Conservation (phyloP, 2,113 vertebrate species). For the Chamaea fasciata region DNA sequence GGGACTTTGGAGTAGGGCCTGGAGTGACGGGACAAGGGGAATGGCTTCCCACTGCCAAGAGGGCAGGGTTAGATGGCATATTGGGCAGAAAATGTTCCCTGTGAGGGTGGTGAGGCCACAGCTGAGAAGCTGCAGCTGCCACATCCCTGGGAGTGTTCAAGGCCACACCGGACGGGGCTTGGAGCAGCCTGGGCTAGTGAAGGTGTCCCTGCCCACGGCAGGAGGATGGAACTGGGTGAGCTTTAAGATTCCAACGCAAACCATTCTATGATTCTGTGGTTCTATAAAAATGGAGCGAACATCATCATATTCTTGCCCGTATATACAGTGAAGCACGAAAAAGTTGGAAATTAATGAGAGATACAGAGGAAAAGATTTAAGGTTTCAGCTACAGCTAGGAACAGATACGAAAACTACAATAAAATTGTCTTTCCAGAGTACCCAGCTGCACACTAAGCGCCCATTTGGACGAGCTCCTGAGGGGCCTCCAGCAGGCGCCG, state of each 20-base stretch:
- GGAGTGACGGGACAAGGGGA: background rate
- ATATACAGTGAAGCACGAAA: background rate
- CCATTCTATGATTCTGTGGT: background rate
- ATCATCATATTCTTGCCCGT: background rate
- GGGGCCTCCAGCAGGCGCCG: background rate
- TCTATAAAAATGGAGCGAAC: accelerated
- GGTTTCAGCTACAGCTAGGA: accelerated
- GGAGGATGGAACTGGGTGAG: background rate
- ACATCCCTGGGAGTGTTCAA: background rate
- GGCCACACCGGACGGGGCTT: accelerated
- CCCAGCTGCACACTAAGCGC: accelerated
- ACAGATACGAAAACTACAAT: background rate
- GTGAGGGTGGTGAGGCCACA: background rate
- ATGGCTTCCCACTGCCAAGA: background rate
- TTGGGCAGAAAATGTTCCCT: background rate
- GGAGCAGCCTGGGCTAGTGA: background rate
- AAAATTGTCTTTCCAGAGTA: background rate
- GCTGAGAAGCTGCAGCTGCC: background rate
- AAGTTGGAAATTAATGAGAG: accelerated
- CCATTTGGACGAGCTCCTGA: background rate
- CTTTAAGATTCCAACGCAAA: background rate
- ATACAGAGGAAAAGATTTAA: accelerated
- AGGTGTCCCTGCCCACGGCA: background rate
- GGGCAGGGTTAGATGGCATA: background rate
- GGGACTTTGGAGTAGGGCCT: background rate